These are phyloP conservation scores for Argopecten irradians DNA, from an alignment of 1,140 invertebrate species.

Conservation along the genomic window DNA sequence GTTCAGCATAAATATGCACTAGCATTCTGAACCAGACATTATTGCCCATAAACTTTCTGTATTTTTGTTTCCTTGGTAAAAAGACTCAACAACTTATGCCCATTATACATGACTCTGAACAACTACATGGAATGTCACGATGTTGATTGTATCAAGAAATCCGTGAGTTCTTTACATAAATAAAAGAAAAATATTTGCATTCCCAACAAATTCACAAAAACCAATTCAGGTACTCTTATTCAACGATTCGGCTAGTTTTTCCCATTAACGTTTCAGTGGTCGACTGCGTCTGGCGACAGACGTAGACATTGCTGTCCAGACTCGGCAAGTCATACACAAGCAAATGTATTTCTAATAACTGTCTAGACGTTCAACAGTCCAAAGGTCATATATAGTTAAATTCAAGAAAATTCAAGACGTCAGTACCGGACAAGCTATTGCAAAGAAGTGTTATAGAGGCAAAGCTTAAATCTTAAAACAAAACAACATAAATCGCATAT, in stretches of 20 bases:
- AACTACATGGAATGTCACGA: no score
- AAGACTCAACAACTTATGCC: no score
- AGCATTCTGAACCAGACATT: no score
- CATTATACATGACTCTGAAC: no score
- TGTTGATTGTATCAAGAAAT: not conserved
- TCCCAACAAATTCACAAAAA: not conserved
- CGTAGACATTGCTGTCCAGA: not conserved
- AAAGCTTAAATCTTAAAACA: no score
- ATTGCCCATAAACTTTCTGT: no score
- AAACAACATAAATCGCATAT: no score
- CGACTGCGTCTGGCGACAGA: not conserved
- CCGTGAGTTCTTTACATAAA: not conserved
- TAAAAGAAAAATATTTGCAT: not conserved
- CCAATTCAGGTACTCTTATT: not conserved
- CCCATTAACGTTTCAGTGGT: not conserved
- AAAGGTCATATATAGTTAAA: not conserved
- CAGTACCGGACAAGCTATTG: no score
- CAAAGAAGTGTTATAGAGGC: no score
- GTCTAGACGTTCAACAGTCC: not conserved
- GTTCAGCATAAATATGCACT: no score
- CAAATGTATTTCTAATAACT: not conserved
- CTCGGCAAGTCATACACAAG: not conserved
- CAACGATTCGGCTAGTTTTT: not conserved
- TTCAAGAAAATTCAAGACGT: no score
- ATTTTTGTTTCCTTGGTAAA: no score